Percentiles rank a stretch among this genome's conserved stretches.
These are phyloP conservation scores for Orthosia gothica DNA, from an alignment of 2,888 invertebrate species.

Conservation along the genomic window DNA sequence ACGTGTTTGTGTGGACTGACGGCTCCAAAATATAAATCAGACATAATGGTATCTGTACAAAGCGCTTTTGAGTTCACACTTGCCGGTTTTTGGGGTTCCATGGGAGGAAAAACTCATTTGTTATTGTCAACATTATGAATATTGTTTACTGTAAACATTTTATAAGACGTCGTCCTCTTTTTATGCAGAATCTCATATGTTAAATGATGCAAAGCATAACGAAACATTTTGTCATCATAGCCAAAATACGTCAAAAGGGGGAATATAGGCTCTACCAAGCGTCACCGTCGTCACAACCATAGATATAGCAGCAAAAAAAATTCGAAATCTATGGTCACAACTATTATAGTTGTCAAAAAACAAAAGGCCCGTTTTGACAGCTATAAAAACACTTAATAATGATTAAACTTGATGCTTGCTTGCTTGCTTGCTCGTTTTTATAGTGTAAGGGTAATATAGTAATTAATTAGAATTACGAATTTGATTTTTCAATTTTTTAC, in stretches of 20 bases:
- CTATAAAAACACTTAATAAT: no score
- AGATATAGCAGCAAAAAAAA: no score
- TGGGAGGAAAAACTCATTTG: conserved; percentile 54
- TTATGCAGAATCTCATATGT: not conserved
- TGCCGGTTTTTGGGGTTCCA: conserved; percentile 57
- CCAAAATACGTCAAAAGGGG: not conserved
- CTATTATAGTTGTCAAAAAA: no score
- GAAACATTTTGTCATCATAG: not conserved
- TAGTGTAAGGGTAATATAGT: no score
- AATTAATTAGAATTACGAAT: no score
- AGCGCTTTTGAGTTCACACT: conserved; percentile 64
- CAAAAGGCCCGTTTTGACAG: no score
- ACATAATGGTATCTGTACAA: conserved; percentile 67
- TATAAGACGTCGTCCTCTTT: conserved; percentile 29
- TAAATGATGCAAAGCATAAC: conserved; percentile 1
- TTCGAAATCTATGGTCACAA: no score
- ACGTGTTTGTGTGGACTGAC: conserved; percentile 81
- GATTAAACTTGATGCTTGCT: no score
- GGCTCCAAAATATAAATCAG: conserved; percentile 81
- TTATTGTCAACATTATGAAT: conserved; percentile 59
- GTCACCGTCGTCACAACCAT: not conserved
- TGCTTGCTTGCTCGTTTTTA: no score
- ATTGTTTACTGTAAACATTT: conserved; percentile 54
- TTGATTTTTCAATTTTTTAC: no score
- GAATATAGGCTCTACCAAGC: not conserved